Base-by-base conservation (phyloP, 2,797 vertebrate genomes). In the Pangasius macronema region DNA sequence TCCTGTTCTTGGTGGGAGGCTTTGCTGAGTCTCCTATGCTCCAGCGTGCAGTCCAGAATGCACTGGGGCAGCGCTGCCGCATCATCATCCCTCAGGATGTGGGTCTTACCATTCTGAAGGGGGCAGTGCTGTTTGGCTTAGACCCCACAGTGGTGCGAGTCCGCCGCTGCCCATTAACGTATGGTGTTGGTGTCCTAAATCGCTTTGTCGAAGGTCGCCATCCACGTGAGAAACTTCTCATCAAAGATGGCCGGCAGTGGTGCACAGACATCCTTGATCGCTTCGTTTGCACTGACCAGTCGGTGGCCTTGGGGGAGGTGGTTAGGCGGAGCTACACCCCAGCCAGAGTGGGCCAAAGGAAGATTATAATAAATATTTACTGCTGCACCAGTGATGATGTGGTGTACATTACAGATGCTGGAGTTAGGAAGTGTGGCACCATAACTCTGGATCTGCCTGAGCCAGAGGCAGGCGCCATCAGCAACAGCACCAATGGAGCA, bases 361-460 rank as follows among this genome's bases (percentile, higher is more conserved):
- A 97, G 85, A 99, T 98, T 93, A 96, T 99, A 94, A 98, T 99
- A 95, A 99, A 99, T 93, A 95, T 99, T 93, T 99, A 99, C 95
- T 99, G 98, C 96, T 95, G 96, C 0, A 82, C 94, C 0, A 94
- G 92, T 0, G 98, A 99, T 0, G 97, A 99, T 0, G 93, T 96
- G 33, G 93, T 93, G 36, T 99, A 98, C 95, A 98, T 99, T 93
- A 97, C 96, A 0, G 98, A 99, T 89, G 93, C 96, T 0, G 97
- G 97, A 0, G 97, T 99, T 84, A 95, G 97, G 90, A 98, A 98
- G 91, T 99, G 98, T 0, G 98, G 98, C 0, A 96, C 96, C 42
- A 95, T 99, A 91, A 99, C 96, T 53, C 94, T 99, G 0, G 97
- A 99, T 87, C 95, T 99, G 20, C 95, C 96, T 0, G 96, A 96